Conservation (phyloP, 2,797 vertebrate species). For the Amblyraja radiata region DNA sequence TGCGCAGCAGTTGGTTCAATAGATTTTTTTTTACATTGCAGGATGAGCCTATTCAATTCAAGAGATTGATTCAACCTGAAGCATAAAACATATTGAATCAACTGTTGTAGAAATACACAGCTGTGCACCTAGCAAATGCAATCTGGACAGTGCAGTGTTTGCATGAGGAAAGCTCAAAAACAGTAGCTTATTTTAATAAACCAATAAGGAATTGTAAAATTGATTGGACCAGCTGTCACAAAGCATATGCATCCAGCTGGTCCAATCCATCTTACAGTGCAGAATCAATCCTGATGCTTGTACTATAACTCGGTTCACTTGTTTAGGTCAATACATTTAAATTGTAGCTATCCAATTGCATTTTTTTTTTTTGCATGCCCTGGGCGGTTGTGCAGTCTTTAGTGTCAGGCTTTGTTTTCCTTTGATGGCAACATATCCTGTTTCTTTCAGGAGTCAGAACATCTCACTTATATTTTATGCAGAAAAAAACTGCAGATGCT, state of each 20-base stretch:
- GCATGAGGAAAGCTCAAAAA: conserved; percentile 31
- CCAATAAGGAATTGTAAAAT: conserved; percentile 30
- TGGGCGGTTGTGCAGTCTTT: not conserved
- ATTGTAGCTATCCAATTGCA: conserved; percentile 22
- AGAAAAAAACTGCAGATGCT: too few relatives aligned
- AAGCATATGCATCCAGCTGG: conserved; percentile 23
- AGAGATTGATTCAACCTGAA: conserved; percentile 27
- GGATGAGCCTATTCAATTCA: not conserved
- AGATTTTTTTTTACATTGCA: conserved; percentile 15
- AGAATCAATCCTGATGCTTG: conserved; percentile 34
- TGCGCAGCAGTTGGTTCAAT: conserved; percentile 1
- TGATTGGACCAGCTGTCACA: conserved; percentile 29
- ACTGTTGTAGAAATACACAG: conserved; percentile 11
- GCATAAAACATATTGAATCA: conserved; percentile 25
- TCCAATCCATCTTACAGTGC: not conserved
- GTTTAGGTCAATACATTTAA: conserved; percentile 35
- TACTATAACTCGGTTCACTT: conserved; percentile 28
- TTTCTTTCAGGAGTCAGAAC: not conserved
- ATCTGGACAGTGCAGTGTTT: conserved; percentile 6
- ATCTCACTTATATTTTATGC: not conserved
- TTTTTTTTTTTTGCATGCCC: conserved; percentile 13
- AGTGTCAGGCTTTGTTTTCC: not conserved
- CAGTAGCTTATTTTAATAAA: conserved; percentile 36
- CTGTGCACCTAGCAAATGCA: conserved; percentile 12
- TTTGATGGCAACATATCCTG: not conserved